Base-by-base conservation (phyloP, 2,113 vertebrate genomes). In the Galbula dea region DNA sequence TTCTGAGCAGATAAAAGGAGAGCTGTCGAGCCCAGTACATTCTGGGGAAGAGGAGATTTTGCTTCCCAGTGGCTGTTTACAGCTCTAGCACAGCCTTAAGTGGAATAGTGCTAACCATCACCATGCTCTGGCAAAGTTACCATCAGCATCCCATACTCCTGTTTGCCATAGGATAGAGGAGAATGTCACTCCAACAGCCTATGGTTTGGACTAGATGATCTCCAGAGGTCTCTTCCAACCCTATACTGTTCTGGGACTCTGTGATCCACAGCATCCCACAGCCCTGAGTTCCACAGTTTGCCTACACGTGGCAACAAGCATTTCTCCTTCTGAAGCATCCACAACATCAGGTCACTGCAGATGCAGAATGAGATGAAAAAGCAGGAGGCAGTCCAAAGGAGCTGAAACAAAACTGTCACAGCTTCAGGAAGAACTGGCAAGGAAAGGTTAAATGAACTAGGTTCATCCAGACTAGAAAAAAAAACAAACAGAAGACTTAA, bases 371-470 rank as follows among this genome's bases (percentile, higher is more conserved):
- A 94, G 86, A 94, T 90, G 72, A 88, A 86, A 95, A 92, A 95
- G 71, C 39, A 86, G 90, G 76, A 87, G 86, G 90, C 88, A 86
- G 91, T 67, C 73, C 4, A 1, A 29, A 71, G 65, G 59, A 94
- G 86, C 93, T 95, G 76, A 94, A 95, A 92, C 90, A 90, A 92
- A 93, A 91, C 52, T 20, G 0, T 67, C 80, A 61, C 48, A 86
- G 76, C 73, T 94, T 80, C 67, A 83, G 72, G 92, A 95, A 86
- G 73, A 82, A 66, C 88, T 77, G 73, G 78, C 76, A 88, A 63
- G 59, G 83, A 95, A 77, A 96, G 90, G 96, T 96, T 94, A 93
- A 95, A 88, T 7, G 80, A 96, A 84, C 88, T 80, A 61, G 43
- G 86, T 86, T 91, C 76, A 37, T 91, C 83, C 90, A 90, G 57